Percentiles rank a stretch among this genome's conserved stretches.
phyloP scores from a whole-genome alignment of 1,140 invertebrate species.

The Cotesia vestalis region DNA sequence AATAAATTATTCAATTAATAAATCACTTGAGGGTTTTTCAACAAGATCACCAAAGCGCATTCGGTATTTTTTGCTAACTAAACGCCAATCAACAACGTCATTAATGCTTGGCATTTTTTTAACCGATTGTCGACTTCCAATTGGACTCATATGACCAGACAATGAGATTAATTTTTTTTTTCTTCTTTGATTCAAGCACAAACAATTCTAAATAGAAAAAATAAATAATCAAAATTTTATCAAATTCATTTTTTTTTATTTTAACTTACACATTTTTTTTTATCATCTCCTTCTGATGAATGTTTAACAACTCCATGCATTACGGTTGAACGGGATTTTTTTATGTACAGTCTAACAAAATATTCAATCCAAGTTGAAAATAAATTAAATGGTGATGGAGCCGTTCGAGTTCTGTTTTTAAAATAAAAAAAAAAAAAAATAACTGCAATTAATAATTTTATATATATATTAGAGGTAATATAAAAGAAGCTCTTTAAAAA shows the following conservation, averaged over 20 bases:
- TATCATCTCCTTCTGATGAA: neutral
- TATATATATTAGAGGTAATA: no score
- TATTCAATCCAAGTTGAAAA: conserved; percentile 91
- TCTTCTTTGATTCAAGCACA: conserved; percentile 35
- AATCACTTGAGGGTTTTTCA: conserved; percentile 66
- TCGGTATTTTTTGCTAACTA: conserved; percentile 86
- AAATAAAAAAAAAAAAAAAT: neutral
- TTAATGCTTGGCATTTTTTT: conserved; percentile 77
- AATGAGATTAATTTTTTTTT: conserved; percentile 46
- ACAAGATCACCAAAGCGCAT: conserved; percentile 75
- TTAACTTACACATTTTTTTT: neutral
- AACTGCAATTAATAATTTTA: no score
- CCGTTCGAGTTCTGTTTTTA: conserved; percentile 82
- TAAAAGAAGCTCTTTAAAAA: neutral
- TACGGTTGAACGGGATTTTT: conserved; percentile 45
- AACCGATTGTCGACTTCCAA: conserved; percentile 82
- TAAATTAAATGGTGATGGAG: conserved; percentile 95
- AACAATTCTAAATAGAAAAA: conserved; percentile 9
- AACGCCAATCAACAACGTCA: conserved; percentile 88
- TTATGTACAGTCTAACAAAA: conserved; percentile 69
- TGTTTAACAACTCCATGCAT: conserved; percentile 51
- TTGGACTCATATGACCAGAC: conserved; percentile 71
- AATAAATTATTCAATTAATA: conserved; percentile 27
- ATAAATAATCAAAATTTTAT: conserved; percentile 37
- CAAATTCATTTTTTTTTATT: conserved; percentile 46